Evolutionary conservation across 2,888 invertebrate species (phyloP), one percentile per base, ranked within the genome.

Genomic region (Aproaerema taeniolella): DNA sequence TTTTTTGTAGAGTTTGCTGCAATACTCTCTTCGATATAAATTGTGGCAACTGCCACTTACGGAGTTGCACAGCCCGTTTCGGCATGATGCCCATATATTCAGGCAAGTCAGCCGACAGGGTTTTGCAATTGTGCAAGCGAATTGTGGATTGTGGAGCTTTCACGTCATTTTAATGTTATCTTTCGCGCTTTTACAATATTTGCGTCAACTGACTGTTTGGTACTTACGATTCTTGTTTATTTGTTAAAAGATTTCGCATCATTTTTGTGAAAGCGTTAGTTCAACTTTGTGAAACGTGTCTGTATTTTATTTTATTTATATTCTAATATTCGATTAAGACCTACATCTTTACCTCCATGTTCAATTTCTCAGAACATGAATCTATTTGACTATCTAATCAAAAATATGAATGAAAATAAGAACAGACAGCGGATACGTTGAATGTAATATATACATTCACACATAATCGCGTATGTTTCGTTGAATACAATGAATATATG

Each of bases 401-500:
- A n/a, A n/a, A n/a, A n/a, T n/a, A n/a, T n/a, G n/a, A n/a, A n/a
- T n/a, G n/a, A n/a, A n/a, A n/a, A n/a, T n/a, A n/a, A n/a, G n/a
- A n/a, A n/a, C n/a, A n/a, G n/a, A n/a, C n/a, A n/a, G n/a, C n/a
- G n/a, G n/a, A n/a, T n/a, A n/a, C n/a, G n/a, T n/a, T n/a, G n/a
- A n/a, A n/a, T n/a, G n/a, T n/a, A n/a, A n/a, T n/a, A n/a, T 20
- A 8, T 20, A 28, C 35, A 28, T 35, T 35, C 28, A 35, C 35
- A 26, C 48, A 50, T 24, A 24, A 14, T 8, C 15, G 49, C 67
- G 59, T 57, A 50, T 64, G 66, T 65, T 65, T 63, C 70, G 70
- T 80, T 80, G 80, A 80, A 79, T 83, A 80, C 70, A 70, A 81
- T 80, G 80, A 80, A 79, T 83, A 80, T 53, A 80, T 83, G 80